Percentiles rank a stretch among this genome's conserved stretches.
Evolutionary conservation across 23 tunicate species (phyloP).

Genomic region (Trididemnum clinides): DNA sequence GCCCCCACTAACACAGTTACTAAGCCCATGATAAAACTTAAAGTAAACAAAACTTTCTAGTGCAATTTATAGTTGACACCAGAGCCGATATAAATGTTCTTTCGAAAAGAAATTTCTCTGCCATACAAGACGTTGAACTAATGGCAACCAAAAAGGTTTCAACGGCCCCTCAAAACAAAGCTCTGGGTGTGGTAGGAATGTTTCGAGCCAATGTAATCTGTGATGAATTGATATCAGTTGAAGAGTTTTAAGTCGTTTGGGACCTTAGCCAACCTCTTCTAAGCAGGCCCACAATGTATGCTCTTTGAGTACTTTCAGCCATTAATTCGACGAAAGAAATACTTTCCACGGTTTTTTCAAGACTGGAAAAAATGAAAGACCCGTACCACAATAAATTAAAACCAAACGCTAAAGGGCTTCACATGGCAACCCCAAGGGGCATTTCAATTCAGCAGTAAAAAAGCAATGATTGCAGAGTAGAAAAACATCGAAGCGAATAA

Average conservation of each 20-base stretch:
- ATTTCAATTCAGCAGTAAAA: background rate
- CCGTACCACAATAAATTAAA: background rate
- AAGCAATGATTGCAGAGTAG: background rate
- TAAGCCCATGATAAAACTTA: background rate
- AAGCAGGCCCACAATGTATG: constrained; percentile 16
- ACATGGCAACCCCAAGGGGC: background rate
- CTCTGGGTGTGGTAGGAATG: background rate
- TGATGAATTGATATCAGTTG: background rate
- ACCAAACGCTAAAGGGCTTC: background rate
- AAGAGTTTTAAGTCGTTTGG: background rate
- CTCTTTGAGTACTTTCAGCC: background rate
- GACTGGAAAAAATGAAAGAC: too few relatives aligned
- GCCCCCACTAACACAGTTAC: background rate
- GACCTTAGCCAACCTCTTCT: background rate
- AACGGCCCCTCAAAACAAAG: background rate
- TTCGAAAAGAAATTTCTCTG: background rate
- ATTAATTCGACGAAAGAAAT: background rate
- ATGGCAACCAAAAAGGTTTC: background rate
- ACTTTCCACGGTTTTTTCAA: background rate
- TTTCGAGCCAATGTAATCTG: background rate
- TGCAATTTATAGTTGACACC: constrained; percentile 11
- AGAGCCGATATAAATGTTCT: too few relatives aligned
- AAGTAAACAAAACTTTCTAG: background rate
- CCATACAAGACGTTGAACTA: background rate
- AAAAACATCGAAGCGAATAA: background rate